These are phyloP conservation scores for Eilema caniola DNA, from an alignment of 2,888 invertebrate species.

Conservation along the genomic window DNA sequence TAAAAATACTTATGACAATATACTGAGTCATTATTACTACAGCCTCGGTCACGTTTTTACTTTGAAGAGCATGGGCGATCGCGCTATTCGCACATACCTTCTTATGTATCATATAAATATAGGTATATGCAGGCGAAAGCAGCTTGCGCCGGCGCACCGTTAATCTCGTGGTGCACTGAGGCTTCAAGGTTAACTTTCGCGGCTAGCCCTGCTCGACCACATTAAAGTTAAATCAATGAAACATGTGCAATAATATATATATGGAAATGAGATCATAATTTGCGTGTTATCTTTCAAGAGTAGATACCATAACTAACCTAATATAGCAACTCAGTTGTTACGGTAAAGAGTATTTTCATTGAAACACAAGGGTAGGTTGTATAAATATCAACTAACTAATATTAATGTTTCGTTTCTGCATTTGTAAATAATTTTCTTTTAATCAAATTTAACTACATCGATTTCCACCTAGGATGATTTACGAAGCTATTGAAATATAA, in stretches of 20 bases:
- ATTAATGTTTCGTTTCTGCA: too few relatives aligned
- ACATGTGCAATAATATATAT: conserved; percentile 33
- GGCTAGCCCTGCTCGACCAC: conserved; percentile 54
- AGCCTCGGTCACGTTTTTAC: conserved; percentile 52
- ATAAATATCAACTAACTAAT: too few relatives aligned
- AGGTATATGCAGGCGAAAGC: conserved; percentile 74
- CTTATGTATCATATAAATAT: conserved; percentile 41
- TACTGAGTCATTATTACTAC: conserved; percentile 69
- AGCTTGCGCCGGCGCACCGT: conserved; percentile 64
- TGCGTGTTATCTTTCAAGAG: conserved; percentile 9
- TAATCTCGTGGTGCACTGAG: conserved; percentile 71
- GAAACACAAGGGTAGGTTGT: not conserved
- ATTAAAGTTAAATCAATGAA: conserved; percentile 34
- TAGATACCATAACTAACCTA: not conserved
- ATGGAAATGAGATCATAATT: conserved; percentile 29
- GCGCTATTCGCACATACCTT: conserved; percentile 39
- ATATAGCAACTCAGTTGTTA: not conserved
- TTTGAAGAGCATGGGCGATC: conserved; percentile 45
- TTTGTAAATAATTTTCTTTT: too few relatives aligned
- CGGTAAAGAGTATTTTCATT: not conserved
- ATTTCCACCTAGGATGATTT: too few relatives aligned
- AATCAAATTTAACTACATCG: too few relatives aligned
- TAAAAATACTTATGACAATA: conserved; percentile 78
- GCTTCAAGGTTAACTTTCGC: conserved; percentile 83
- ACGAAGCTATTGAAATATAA: too few relatives aligned